phyloP scores from a whole-genome alignment of 2,113 vertebrate species.

The Rhea pennata region DNA sequence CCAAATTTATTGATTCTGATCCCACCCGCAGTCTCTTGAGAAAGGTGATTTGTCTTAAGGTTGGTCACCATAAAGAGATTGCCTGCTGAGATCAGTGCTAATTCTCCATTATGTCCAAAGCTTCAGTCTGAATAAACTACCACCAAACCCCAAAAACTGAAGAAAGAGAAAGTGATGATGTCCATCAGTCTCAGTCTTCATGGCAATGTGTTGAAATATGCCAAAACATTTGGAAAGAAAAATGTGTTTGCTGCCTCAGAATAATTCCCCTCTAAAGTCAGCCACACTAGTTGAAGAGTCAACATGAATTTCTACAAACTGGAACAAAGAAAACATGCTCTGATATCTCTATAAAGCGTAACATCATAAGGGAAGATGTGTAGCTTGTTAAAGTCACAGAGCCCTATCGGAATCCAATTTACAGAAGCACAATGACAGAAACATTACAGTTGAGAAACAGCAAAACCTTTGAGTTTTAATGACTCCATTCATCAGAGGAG shows the following conservation, averaged over 20 bases:
- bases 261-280: background rate
- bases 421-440: background rate
- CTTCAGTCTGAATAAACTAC: background rate
- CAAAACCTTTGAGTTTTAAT: background rate
- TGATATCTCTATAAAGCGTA: background rate
- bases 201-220: background rate
- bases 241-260: background rate
- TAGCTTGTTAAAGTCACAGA: background rate
- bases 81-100: background rate
- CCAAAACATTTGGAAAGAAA: background rate
- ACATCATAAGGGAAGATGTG: background rate
- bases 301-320: background rate
- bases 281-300: background rate
- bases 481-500: background rate
- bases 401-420: background rate
- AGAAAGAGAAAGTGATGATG: background rate
- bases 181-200: background rate
- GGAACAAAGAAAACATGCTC: background rate
- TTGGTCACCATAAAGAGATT: background rate
- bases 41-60: background rate
- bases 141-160: background rate
- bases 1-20: background rate
- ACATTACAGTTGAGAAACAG: background rate
- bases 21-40: background rate
- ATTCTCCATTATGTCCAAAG: background rate